Base-by-base conservation (phyloP, 2,113 vertebrate species). In the Forbesichthys papilliferus region DNA sequence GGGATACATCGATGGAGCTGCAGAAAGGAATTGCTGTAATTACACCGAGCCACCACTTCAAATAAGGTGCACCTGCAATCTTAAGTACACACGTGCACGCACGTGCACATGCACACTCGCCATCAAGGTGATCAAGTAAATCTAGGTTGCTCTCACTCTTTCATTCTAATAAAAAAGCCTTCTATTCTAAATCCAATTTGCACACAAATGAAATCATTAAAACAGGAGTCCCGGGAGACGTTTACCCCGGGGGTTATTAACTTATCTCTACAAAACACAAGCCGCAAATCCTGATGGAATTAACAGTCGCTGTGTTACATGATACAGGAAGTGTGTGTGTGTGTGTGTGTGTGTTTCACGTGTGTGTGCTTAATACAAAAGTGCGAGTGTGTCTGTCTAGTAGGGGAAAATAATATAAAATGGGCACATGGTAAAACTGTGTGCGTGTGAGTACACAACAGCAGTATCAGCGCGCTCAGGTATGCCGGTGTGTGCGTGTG, bases 131-230 rank as follows among this genome's bases (percentile, higher is more conserved):
- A 86, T 85, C 76, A 62, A 80, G 81, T 83, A 82, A 69, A 66
- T 81, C 73, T 60, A 67, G 63, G 49, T 71, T 53, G 48, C 64
- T 75, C 66, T 64, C 51, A 64, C 60, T 75, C 61, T 68, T 84
- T 81, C 70, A 65, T 36, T 66, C 74, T 76, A 82, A 88, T 88
- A 90, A 85, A 86, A 27, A 74, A 83, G 66, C 71, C 83, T 77
- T 71, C 77, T 47, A 68, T 84, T 87, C 72, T 87, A 79, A 70
- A 91, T 90, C 92, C 84, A 92, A 93, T 93, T 93, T 93, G 91
- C 91, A 93, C 91, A 92, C 92, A 92, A 91, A 93, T 93, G 78
- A 92, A 92, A 92, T 90, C 89, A 89, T 91, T 91, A 92, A 89
- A 87, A 86, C 72, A 71, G 1, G 14, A 66, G 61, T 87, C 90